These are phyloP conservation scores for Zaprionus camerounensis DNA, from an alignment of 1,140 invertebrate species.

Conservation along the genomic window DNA sequence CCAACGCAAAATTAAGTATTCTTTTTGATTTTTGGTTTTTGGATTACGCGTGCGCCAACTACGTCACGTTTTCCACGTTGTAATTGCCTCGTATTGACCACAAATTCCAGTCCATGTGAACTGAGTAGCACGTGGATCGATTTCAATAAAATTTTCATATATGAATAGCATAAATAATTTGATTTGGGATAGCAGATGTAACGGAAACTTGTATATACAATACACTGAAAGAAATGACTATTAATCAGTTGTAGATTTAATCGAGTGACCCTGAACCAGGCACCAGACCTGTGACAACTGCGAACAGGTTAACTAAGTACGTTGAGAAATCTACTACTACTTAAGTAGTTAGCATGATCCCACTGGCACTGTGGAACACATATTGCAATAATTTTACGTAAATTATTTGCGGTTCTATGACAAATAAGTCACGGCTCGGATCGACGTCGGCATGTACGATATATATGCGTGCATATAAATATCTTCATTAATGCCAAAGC, in stretches of 20 bases:
- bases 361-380: neutral
- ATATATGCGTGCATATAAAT: constrained; percentile 57
- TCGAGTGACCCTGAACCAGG: constrained; percentile 13
- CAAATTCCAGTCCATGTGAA: constrained; percentile 14
- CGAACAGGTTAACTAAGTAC: constrained; percentile 20
- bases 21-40: constrained; percentile 10
- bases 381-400: constrained; percentile 17
- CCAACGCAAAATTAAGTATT: neutral
- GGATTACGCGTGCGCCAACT: constrained; percentile 4
- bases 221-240: constrained; percentile 13
- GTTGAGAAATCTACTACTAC: neutral
- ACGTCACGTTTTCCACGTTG: constrained; percentile 14
- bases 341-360: neutral
- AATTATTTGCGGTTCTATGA: constrained; percentile 27
- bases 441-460: neutral
- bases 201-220: constrained; percentile 2
- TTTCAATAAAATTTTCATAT: constrained; percentile 13
- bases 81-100: neutral
- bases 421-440: constrained; percentile 33
- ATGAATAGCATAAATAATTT: constrained; percentile 14
- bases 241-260: neutral
- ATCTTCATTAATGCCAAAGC: constrained; percentile 41
- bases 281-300: constrained; percentile 36
- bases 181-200: neutral
- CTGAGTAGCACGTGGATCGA: constrained; percentile 17